Evolutionary conservation across 2,113 vertebrate species (phyloP), one percentile per base, ranked within the genome.

Genomic region (Heterotis niloticus): DNA sequence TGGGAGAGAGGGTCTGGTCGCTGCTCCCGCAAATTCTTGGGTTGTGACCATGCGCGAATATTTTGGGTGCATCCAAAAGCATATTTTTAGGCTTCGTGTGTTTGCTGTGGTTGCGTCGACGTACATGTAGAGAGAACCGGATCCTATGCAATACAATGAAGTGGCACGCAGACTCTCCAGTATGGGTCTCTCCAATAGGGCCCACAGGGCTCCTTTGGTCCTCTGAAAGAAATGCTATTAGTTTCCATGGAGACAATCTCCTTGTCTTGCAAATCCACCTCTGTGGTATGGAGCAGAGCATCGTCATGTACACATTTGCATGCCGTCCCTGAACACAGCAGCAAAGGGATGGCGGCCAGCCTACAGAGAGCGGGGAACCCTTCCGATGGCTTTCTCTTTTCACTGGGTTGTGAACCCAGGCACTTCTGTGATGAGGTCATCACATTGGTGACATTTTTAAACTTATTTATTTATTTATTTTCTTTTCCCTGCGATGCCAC

Each of bases 241-340:
- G 86, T 86, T 86, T 84, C 86, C 85, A 88, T 86, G 86, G 86
- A 81, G 83, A 86, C 86, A 84, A 84, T 86, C 76, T 83, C 78
- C 84, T 82, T 81, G 81, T 82, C 79, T 85, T 83, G 80, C 80
- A 82, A 84, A 83, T 83, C 71, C 81, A 82, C 80, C 79, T 79
- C 59, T 81, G 69, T 79, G 76, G 73, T 74, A 60, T 54, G 59
- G 75, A 80, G 80, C 77, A 78, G 75, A 66, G 79, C 65, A 72
- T 81, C 24, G 72, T 76, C 76, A 75, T 78, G 44, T 74, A 57
- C 57, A 23, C 26, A 52, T 54, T 83, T 87, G 80, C 77, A 73
- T 81, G 82, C 79, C 10, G 34, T 66, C 77, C 75, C 64, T 23
- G 77, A 70, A 74, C 76, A 59, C 65, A 59, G 69, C 17, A 62